Evolutionary conservation across 2,888 invertebrate species (phyloP).

Genomic region (Agonum fuliginosum): DNA sequence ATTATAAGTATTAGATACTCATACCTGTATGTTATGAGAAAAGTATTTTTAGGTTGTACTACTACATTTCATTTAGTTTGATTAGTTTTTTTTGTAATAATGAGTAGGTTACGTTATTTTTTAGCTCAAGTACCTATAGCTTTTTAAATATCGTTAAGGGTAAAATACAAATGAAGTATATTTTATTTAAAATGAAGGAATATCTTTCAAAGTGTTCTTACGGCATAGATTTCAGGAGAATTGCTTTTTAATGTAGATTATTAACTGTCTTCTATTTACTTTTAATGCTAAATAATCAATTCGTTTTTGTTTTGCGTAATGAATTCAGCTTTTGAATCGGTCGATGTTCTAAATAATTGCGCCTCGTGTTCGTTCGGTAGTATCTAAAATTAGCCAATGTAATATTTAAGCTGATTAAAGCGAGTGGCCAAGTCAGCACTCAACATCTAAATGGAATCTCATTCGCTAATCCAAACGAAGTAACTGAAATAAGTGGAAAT

Average conservation of each 20-base stretch:
- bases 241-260: background rate
- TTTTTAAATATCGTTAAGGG: background rate
- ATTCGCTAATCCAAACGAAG: slow-evolving; percentile 56
- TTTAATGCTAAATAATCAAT: slow-evolving; percentile 43
- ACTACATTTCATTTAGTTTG: too few relatives aligned
- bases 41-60: too few relatives aligned
- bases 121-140: background rate
- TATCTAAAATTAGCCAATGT: slow-evolving; percentile 60
- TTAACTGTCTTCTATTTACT: slow-evolving; percentile 4
- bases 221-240: background rate
- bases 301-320: slow-evolving; percentile 37
- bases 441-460: slow-evolving; percentile 59
- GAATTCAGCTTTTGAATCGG: slow-evolving; percentile 26
- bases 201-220: background rate
- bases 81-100: too few relatives aligned
- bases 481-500: slow-evolving; percentile 60
- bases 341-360: slow-evolving; percentile 43
- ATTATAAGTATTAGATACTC: too few relatives aligned
- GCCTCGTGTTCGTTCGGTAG: slow-evolving; percentile 12
- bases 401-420: slow-evolving; percentile 60
- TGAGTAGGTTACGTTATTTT: too few relatives aligned
- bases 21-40: too few relatives aligned
- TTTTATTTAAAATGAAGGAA: background rate
- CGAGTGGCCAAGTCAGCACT: slow-evolving; percentile 60
- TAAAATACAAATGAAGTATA: background rate